Evolutionary conservation across 2,888 invertebrate genomes (phyloP).

Genomic region (Tromatobia lineatoria): DNA sequence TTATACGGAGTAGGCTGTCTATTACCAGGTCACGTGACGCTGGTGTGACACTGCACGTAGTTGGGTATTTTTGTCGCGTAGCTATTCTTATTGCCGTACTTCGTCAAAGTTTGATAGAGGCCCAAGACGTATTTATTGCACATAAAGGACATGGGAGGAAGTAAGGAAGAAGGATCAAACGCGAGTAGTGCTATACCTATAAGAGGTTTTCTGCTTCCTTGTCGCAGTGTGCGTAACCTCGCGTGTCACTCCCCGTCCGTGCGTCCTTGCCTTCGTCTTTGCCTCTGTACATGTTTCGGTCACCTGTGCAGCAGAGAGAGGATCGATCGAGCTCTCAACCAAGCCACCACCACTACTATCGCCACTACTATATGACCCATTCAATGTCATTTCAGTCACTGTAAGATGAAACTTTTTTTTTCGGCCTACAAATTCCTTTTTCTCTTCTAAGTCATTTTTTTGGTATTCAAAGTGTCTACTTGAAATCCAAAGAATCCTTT

Average conservation of each 20-base stretch:
- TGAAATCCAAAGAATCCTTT: no score
- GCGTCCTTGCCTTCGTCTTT: background rate
- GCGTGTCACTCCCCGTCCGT: conserved; percentile 1
- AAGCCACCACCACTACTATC: no score
- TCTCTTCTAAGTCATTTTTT: no score
- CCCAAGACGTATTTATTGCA: conserved; percentile 36
- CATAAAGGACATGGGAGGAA: conserved; percentile 15
- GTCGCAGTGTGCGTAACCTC: background rate
- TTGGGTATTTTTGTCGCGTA: conserved; percentile 32
- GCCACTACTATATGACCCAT: background rate
- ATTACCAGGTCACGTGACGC: conserved; percentile 6
- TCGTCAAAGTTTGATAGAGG: conserved; percentile 40
- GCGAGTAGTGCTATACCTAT: conserved; percentile 22
- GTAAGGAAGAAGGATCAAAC: conserved; percentile 8
- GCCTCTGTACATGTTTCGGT: conserved; percentile 2
- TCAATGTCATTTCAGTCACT: no score
- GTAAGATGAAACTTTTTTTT: no score
- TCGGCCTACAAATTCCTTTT: no score
- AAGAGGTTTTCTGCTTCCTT: conserved; percentile 5
- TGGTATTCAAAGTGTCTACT: no score
- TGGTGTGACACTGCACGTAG: background rate
- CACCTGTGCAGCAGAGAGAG: conserved; percentile 29
- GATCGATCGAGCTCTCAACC: conserved; percentile 34
- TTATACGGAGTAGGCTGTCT: background rate
- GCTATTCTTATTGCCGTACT: conserved; percentile 16